Percentiles rank a stretch among this genome's conserved stretches.
Conservation (phyloP, 2,113 vertebrate genomes). For the Petrocephalus zakoni region DNA sequence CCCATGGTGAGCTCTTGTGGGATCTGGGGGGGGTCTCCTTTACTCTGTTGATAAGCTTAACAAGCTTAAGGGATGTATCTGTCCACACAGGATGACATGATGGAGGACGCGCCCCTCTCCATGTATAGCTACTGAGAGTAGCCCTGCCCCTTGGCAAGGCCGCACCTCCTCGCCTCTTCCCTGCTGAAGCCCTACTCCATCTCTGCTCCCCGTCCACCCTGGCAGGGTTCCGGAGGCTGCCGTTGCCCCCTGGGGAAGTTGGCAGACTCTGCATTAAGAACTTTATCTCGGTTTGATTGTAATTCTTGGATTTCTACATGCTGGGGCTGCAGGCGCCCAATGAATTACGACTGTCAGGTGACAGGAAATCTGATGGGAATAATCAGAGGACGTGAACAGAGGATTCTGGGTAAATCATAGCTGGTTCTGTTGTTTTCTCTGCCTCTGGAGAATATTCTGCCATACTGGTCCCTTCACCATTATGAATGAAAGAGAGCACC, state of each 20-base stretch:
- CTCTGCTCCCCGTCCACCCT: not conserved
- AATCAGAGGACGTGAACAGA: not conserved
- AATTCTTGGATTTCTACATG: not conserved
- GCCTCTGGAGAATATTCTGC: not conserved
- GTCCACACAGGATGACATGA: slow-evolving; percentile 77
- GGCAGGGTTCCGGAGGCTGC: not conserved
- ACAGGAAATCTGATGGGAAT: not conserved
- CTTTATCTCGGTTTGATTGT: not conserved
- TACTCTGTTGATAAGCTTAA: not conserved
- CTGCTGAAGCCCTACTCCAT: slow-evolving; percentile 8
- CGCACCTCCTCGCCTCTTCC: slow-evolving; percentile 13
- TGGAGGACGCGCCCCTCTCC: slow-evolving; percentile 85
- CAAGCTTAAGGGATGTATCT: not conserved
- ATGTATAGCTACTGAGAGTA: slow-evolving; percentile 80
- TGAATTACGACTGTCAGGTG: not conserved
- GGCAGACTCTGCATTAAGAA: not conserved
- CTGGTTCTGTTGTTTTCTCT: not conserved
- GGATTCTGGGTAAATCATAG: not conserved
- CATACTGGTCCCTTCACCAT: not conserved
- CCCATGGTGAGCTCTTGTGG: slow-evolving; percentile 61
- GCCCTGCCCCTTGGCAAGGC: not conserved
- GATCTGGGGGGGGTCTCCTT: not conserved
- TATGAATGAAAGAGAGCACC: not conserved
- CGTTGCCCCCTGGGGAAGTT: not conserved
- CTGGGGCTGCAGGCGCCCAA: not conserved